Conservation (phyloP, 2,797 vertebrate species). For the Poeciliopsis infans region DNA sequence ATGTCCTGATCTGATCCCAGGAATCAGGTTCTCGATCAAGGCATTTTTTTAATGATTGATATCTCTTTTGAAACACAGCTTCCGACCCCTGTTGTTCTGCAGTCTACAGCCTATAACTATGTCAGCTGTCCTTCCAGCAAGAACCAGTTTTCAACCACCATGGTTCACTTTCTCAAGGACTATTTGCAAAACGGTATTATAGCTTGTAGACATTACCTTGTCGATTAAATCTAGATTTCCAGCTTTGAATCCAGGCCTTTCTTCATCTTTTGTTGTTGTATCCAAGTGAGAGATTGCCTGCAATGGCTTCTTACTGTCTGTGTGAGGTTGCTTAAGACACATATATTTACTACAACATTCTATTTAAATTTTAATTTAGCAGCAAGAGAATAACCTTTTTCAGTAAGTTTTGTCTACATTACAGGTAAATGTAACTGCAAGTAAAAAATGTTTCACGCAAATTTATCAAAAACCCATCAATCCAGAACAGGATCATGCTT, state of each 20-base stretch:
- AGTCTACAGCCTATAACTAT: background rate
- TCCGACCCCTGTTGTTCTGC: background rate
- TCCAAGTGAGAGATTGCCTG: background rate
- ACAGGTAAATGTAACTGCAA: background rate
- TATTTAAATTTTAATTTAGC: background rate
- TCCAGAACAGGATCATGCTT: background rate
- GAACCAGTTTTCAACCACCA: background rate
- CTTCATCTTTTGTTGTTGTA: background rate
- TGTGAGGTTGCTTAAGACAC: background rate
- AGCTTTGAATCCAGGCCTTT: background rate
- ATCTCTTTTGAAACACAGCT: background rate
- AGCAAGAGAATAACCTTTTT: background rate
- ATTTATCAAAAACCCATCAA: background rate
- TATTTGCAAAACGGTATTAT: background rate
- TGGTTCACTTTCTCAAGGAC: background rate
- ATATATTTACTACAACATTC: no score
- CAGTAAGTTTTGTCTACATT: background rate
- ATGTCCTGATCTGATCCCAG: background rate
- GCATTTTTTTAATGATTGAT: background rate
- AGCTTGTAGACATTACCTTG: background rate
- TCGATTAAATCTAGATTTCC: background rate
- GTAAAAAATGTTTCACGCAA: background rate
- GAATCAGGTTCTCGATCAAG: background rate
- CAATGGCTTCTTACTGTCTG: background rate
- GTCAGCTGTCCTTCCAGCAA: background rate